phyloP scores from a whole-genome alignment of 35 echinoderm and acorn worm species.

The Anneissia japonica region DNA sequence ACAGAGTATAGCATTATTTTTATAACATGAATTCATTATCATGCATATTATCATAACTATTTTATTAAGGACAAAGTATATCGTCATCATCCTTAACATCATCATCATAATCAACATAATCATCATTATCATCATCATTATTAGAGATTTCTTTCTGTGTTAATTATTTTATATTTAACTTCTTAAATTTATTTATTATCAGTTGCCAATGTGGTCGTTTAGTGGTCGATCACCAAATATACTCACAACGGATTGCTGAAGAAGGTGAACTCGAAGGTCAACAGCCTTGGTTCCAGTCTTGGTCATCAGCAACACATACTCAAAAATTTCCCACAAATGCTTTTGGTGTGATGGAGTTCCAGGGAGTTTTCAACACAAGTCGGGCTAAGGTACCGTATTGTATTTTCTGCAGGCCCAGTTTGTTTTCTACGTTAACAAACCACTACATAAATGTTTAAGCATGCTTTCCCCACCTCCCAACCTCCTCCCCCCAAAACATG shows the following conservation, averaged over 20 bases:
- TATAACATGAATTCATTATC: no score
- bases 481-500: no score
- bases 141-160: no score
- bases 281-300: constrained; percentile 8
- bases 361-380: constrained; percentile 53
- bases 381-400: constrained; percentile 87
- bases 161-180: no score
- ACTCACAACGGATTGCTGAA: neutral
- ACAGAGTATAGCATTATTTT: no score
- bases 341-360: constrained; percentile 88
- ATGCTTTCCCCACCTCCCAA: neutral
- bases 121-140: no score
- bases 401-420: no score
- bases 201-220: neutral
- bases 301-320: constrained; percentile 63
- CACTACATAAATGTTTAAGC: neutral
- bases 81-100: no score
- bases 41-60: no score
- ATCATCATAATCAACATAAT: neutral
- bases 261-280: neutral
- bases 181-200: neutral
- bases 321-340: constrained; percentile 37
- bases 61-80: no score
- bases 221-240: neutral
- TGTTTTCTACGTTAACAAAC: no score